A percentile compares a stretch with the other conserved stretches of the same genome.
phyloP scores from a whole-genome alignment of 2,113 vertebrate genomes.

The Jaculus jaculus region DNA sequence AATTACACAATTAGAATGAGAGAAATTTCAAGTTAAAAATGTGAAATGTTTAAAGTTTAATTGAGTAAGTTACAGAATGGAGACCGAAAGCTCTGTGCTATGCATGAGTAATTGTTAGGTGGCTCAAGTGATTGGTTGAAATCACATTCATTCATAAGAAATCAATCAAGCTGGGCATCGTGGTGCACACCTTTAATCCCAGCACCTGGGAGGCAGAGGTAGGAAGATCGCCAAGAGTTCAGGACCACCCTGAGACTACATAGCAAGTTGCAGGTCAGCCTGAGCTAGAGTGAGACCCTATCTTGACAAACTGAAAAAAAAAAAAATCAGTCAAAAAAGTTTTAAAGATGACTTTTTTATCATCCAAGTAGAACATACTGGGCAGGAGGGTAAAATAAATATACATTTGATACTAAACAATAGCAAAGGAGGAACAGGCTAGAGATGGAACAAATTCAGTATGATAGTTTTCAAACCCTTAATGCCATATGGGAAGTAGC shows the following conservation, averaged over 20 bases:
- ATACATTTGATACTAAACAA: background rate
- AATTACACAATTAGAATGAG: background rate
- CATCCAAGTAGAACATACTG: background rate
- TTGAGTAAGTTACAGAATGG: background rate
- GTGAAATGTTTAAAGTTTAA: background rate
- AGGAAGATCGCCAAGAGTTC: too few relatives aligned
- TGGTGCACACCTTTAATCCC: too few relatives aligned
- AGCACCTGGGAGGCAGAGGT: too few relatives aligned
- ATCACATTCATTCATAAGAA: background rate
- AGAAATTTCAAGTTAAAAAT: background rate
- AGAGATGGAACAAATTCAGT: background rate
- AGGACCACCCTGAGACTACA: too few relatives aligned
- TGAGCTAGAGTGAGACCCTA: too few relatives aligned
- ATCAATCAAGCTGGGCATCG: too few relatives aligned
- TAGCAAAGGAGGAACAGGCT: background rate
- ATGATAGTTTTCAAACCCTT: background rate
- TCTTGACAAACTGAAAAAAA: too few relatives aligned
- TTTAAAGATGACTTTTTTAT: background rate
- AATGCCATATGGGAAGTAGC: background rate
- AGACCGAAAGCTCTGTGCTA: background rate
- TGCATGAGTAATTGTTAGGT: background rate
- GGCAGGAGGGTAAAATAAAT: background rate
- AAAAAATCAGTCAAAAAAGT: background rate
- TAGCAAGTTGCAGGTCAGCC: too few relatives aligned
- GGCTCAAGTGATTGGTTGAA: background rate